These are phyloP conservation scores for Crax fasciolata DNA, from an alignment of 2,797 vertebrate genomes.

Conservation along the genomic window DNA sequence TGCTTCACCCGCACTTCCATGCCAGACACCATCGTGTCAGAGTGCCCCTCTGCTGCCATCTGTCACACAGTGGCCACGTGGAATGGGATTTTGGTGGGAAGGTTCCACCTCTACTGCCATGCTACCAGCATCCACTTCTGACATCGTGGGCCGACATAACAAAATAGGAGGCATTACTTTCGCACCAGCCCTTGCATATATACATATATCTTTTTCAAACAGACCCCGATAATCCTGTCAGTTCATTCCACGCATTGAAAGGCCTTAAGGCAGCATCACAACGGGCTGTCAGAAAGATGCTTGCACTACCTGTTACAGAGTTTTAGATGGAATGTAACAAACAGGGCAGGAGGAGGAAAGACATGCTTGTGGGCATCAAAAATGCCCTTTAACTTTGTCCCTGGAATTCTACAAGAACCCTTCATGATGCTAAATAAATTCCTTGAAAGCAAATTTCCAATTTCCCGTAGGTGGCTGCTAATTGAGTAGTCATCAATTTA, in stretches of 20 bases:
- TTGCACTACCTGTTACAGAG: not conserved
- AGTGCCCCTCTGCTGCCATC: not conserved
- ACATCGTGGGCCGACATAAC: not conserved
- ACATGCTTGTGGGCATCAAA: not conserved
- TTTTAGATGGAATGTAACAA: constrained; percentile 4
- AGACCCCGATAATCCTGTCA: not conserved
- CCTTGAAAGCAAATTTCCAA: constrained; percentile 1
- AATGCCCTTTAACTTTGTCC: not conserved
- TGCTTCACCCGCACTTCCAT: not conserved
- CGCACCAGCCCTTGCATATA: not conserved
- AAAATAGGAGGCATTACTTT: not conserved
- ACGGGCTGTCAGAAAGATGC: not conserved
- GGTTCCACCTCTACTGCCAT: not conserved
- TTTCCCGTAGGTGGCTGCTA: not conserved
- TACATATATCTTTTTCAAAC: not conserved
- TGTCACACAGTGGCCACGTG: not conserved
- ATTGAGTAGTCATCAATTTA: not conserved
- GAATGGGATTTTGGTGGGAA: not conserved
- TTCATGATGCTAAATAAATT: not conserved
- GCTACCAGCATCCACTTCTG: not conserved
- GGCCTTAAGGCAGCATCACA: not conserved
- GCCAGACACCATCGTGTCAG: not conserved
- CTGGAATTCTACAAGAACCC: not conserved
- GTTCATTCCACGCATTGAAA: not conserved
- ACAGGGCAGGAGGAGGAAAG: not conserved